phyloP scores from a whole-genome alignment of 2,888 invertebrate species.

The Folsomia candida region DNA sequence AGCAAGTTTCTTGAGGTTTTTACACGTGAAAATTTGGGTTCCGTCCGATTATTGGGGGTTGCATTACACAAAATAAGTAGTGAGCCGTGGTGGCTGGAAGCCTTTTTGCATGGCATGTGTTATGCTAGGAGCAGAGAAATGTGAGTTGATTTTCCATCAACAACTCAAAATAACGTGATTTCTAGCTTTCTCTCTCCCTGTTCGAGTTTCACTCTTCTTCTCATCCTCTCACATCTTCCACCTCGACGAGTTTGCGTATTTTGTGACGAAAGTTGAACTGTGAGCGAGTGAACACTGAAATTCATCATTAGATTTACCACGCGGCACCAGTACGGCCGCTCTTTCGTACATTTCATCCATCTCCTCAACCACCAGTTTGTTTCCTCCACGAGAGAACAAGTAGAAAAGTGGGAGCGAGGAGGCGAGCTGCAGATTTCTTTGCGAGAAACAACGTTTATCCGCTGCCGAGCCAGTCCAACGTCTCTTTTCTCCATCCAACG shows the following conservation, averaged over 20 bases:
- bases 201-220: not conserved
- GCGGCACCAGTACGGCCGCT: not conserved
- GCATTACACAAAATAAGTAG: too few species aligned
- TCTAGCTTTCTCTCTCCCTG: not conserved
- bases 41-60: not conserved
- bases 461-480: too few species aligned
- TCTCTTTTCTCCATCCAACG: too few species aligned
- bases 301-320: conserved; percentile 5
- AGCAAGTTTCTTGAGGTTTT: too few species aligned
- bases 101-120: not conserved
- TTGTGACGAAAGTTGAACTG: conserved; percentile 5
- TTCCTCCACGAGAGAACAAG: too few species aligned
- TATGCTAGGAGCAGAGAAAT: not conserved
- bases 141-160: not conserved
- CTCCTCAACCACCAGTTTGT: not conserved
- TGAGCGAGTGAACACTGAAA: not conserved
- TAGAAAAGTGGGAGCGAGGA: not conserved
- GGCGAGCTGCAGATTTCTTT: not conserved
- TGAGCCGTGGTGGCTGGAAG: too few species aligned
- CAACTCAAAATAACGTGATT: not conserved
- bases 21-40: too few species aligned
- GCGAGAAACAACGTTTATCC: not conserved
- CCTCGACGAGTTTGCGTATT: conserved; percentile 1
- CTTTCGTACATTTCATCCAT: not conserved
- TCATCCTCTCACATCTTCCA: not conserved